Evolutionary conservation across 2,113 vertebrate species (phyloP).

Genomic region (Corvus moneduloides): DNA sequence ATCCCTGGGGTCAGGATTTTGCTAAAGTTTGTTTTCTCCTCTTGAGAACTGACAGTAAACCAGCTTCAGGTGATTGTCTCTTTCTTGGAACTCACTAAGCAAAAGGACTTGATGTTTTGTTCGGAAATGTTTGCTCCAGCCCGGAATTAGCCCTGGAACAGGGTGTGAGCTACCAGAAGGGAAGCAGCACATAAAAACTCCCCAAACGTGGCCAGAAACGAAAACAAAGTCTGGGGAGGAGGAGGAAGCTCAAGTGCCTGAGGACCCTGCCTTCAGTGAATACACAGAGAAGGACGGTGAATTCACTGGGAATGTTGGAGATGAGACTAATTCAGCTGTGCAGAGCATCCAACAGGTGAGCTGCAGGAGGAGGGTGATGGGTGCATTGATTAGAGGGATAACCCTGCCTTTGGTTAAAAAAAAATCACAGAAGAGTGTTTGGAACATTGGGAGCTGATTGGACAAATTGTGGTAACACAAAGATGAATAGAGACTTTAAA

Average conservation of each 20-base stretch:
- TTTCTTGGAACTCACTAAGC: not conserved
- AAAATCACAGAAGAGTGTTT: not conserved
- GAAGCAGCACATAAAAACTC: constrained; percentile 72
- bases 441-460: not conserved
- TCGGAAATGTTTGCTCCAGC: constrained; percentile 65
- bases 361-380: not conserved
- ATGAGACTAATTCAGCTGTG: constrained; percentile 94
- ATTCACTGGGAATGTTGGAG: constrained; percentile 80
- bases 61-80: not conserved
- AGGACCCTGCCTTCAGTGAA: constrained; percentile 80
- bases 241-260: constrained; percentile 76
- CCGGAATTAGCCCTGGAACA: constrained; percentile 86
- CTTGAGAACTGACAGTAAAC: not conserved
- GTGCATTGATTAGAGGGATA: not conserved
- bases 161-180: constrained; percentile 72
- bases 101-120: not conserved
- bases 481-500: not conserved
- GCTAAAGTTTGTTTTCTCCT: not conserved
- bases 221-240: constrained; percentile 78
- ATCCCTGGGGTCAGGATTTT: not conserved
- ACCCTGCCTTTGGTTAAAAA: not conserved
- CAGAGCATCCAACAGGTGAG: constrained; percentile 95
- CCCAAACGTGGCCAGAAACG: constrained; percentile 74
- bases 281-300: constrained; percentile 77
- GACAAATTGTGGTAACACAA: not conserved